Evolutionary conservation across 2,888 invertebrate species (phyloP).

Genomic region (Tuberolachnus salignus): DNA sequence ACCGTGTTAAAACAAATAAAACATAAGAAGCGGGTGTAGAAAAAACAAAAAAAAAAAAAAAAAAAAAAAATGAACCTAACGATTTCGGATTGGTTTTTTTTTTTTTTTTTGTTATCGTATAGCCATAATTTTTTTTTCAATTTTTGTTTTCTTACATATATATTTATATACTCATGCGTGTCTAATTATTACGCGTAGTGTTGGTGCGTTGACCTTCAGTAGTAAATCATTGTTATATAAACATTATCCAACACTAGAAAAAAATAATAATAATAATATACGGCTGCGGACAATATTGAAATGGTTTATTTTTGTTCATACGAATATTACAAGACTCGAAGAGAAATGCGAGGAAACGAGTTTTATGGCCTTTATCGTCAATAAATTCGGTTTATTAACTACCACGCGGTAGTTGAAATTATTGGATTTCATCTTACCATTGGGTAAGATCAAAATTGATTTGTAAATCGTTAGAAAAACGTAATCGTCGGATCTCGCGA

Average conservation of each 20-base stretch:
- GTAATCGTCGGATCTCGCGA: too few relatives aligned
- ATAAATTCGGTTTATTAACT: too few relatives aligned
- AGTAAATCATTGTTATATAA: slow-evolving; percentile 24
- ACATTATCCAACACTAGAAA: slow-evolving; percentile 23
- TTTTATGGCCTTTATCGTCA: too few relatives aligned
- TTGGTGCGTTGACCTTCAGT: slow-evolving; percentile 34
- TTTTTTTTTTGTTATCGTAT: slow-evolving; percentile 1
- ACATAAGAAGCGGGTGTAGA: too few relatives aligned
- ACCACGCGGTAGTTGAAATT: too few relatives aligned
- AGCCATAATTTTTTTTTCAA: background rate
- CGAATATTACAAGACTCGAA: too few relatives aligned
- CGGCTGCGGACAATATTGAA: background rate
- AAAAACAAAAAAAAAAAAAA: background rate
- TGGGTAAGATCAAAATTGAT: too few relatives aligned
- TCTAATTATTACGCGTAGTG: slow-evolving; percentile 5
- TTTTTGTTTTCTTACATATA: background rate
- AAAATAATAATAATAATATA: background rate
- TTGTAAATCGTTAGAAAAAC: too few relatives aligned
- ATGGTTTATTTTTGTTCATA: too few relatives aligned
- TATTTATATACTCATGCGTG: slow-evolving; percentile 31
- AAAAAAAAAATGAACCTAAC: background rate
- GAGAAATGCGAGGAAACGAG: too few relatives aligned
- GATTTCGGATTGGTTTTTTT: background rate
- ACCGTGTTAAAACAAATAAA: too few relatives aligned
- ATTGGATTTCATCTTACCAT: too few relatives aligned